These are phyloP conservation scores for Cataglyphis livida DNA, from an alignment of 2,888 invertebrate species.

Conservation along the genomic window DNA sequence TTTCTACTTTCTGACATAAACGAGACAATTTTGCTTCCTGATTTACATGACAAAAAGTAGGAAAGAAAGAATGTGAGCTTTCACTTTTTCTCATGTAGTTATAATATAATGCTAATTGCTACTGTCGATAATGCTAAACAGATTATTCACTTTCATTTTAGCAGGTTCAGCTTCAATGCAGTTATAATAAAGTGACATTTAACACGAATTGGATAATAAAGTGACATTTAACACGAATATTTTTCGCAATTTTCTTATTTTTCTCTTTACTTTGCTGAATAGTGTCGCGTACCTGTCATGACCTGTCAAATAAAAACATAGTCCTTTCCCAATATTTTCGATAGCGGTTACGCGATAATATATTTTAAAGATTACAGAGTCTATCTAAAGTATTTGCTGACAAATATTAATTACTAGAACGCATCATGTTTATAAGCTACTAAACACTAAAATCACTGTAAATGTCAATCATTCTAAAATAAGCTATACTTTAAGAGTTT, in stretches of 20 bases:
- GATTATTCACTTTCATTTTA: slow-evolving; percentile 32
- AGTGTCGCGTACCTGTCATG: slow-evolving; percentile 34
- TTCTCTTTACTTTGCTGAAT: slow-evolving; percentile 23
- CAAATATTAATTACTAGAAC: slow-evolving; percentile 2
- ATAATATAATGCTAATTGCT: slow-evolving; percentile 31
- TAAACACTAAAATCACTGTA: not conserved
- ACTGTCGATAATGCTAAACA: slow-evolving; percentile 25
- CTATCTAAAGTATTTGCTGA: slow-evolving; percentile 28
- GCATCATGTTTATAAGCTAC: not conserved
- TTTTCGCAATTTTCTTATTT: slow-evolving; percentile 21
- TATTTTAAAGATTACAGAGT: not conserved
- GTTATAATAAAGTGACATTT: slow-evolving; percentile 24
- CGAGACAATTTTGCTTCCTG: slow-evolving; percentile 31
- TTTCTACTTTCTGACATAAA: not conserved
- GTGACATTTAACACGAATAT: slow-evolving; percentile 29
- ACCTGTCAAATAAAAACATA: slow-evolving; percentile 22
- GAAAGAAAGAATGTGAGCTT: slow-evolving; percentile 28
- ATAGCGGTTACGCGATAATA: slow-evolving; percentile 8
- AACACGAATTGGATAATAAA: slow-evolving; percentile 26
- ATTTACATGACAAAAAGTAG: slow-evolving; percentile 29
- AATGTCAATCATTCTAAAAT: not conserved
- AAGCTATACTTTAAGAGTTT: not conserved
- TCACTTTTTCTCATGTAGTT: slow-evolving; percentile 24
- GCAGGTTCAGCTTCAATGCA: not conserved
- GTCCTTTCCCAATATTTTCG: slow-evolving; percentile 11